Conservation (phyloP, 2,797 vertebrate species). For the Pempheris klunzingeri region DNA sequence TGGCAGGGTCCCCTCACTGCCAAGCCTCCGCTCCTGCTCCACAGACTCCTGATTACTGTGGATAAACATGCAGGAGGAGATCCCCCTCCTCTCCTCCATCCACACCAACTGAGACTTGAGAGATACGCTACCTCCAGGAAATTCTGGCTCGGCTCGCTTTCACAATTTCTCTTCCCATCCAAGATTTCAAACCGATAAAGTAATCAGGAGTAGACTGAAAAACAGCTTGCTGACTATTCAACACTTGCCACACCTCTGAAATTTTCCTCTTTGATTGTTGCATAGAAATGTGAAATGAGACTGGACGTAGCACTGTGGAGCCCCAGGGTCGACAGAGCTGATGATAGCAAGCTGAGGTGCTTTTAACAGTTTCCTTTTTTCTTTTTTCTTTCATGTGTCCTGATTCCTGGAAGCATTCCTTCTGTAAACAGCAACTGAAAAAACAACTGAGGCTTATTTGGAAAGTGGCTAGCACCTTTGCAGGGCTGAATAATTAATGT, state of each 20-base stretch:
- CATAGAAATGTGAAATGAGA: constrained; percentile 40
- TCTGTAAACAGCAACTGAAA: constrained; percentile 68
- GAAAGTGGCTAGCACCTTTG: constrained; percentile 74
- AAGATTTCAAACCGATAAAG: constrained; percentile 79
- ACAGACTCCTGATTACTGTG: constrained; percentile 85
- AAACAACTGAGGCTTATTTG: constrained; percentile 69
- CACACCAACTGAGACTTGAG: constrained; percentile 81
- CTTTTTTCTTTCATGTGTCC: constrained; percentile 70
- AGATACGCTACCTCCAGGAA: constrained; percentile 81
- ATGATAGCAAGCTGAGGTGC: constrained; percentile 59
- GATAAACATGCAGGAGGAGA: constrained; percentile 83
- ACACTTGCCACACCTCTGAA: constrained; percentile 39
- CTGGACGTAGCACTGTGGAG: constrained; percentile 27
- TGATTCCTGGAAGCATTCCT: constrained; percentile 77
- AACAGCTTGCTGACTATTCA: constrained; percentile 60
- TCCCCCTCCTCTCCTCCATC: constrained; percentile 64
- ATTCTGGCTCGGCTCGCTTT: constrained; percentile 70
- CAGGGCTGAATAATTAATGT: constrained; percentile 80
- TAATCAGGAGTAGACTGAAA: constrained; percentile 74
- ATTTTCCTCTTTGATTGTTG: constrained; percentile 56
- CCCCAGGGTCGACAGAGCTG: constrained; percentile 61
- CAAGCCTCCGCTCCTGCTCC: constrained; percentile 79
- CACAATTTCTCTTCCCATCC: constrained; percentile 69
- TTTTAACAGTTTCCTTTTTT: constrained; percentile 66
- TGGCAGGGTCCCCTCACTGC: constrained; percentile 77